A percentile compares a stretch with the other conserved stretches of the same genome.
Evolutionary conservation across 2,888 invertebrate genomes (phyloP).

Genomic region (Oscheius sp.): DNA sequence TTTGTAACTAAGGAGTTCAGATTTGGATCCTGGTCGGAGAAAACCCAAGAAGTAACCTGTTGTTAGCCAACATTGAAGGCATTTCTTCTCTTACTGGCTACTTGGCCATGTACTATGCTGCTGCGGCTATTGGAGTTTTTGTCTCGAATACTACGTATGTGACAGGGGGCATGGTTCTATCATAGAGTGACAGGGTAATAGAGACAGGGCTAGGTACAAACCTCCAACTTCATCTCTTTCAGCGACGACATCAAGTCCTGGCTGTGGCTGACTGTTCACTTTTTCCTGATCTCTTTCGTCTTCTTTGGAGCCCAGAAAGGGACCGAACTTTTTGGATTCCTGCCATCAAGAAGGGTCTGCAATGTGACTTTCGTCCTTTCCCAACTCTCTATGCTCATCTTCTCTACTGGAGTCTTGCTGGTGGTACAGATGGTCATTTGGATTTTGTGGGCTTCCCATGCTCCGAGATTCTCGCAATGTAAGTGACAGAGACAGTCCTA

Average conservation of each 20-base stretch:
- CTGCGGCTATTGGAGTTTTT: conserved; percentile 71
- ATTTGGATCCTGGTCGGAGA: conserved; percentile 52
- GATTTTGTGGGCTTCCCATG: neutral
- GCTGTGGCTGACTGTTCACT: conserved; percentile 22
- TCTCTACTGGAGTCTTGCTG: neutral
- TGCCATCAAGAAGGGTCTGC: conserved; percentile 83
- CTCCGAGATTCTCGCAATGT: conserved; percentile 10
- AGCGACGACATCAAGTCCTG: conserved; percentile 15
- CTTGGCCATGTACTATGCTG: conserved; percentile 84
- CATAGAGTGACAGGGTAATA: neutral
- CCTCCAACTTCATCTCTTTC: neutral
- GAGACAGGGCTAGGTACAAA: neutral
- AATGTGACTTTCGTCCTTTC: conserved; percentile 86
- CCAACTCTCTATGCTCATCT: conserved; percentile 64
- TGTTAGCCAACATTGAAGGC: conserved; percentile 91
- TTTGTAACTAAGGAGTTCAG: conserved; percentile 23
- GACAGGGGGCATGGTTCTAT: neutral
- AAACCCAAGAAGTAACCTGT: conserved; percentile 73
- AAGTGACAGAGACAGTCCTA: neutral
- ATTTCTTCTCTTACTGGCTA: conserved; percentile 87
- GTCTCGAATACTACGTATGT: conserved; percentile 49
- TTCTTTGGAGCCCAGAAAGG: conserved; percentile 38
- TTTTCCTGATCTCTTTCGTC: conserved; percentile 36
- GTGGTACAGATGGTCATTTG: conserved; percentile 12
- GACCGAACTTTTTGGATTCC: conserved; percentile 67